Evolutionary conservation across 2,113 vertebrate species (phyloP), one percentile per base, ranked within the genome.

Genomic region (Tenebrosternarchus preto): DNA sequence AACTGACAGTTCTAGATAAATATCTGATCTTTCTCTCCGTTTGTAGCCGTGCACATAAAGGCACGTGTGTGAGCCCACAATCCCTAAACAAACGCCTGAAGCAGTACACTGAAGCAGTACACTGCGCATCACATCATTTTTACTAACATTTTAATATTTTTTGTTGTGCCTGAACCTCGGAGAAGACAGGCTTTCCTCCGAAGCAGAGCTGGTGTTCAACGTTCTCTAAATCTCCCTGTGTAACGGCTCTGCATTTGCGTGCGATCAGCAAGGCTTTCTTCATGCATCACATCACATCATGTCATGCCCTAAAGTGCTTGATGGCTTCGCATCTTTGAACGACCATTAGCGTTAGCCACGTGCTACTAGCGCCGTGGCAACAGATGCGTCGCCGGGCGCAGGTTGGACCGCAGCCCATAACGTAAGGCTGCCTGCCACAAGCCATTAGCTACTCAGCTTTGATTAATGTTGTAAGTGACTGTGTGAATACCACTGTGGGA

Each of bases 401-500:
- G 86, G 86, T 92, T 92, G 91, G 89, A 92, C 86, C 77, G 86
- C 86, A 83, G 92, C 87, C 93, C 93, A 90, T 91, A 91, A 93
- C 88, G 82, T 89, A 88, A 50, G 88, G 75, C 90, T 5, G 84
- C 90, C 92, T 95, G 96, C 97, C 96, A 97, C 88, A 92, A 95
- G 87, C 91, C 93, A 93, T 98, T 96, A 96, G 92, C 88, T 87
- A 76, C 87, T 86, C 89, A 89, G 90, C 87, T 94, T 90, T 95
- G 95, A 97, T 94, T 96, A 95, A 97, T 95, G 95, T 93, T 93
- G 91, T 92, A 90, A 92, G 86, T 94, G 94, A 96, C 94, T 93
- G 92, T 93, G 90, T 94, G 93, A 95, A 91, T 92, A 91, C 86
- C 92, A 91, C 91, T 94, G 90, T 89, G 93, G 94, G 89, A 90